Base-by-base conservation (phyloP, 2,113 vertebrate species). In the Oxyruncus cristatus region DNA sequence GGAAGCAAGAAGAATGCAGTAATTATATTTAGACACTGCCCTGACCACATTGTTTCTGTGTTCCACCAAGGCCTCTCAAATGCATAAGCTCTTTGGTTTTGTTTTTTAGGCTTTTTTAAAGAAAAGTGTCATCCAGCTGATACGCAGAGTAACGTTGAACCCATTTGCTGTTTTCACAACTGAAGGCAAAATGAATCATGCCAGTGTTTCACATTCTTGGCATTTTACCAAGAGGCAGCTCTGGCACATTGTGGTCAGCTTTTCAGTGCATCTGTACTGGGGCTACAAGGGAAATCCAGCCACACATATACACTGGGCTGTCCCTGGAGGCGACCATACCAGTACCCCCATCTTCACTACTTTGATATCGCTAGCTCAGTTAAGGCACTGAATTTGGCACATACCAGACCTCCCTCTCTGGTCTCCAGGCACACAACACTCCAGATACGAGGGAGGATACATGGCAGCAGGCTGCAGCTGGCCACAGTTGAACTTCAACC, bases 391-490 rank as follows among this genome's bases (percentile, higher is more conserved):
- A 61, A 21, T 70, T 56, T 1, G 10, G 41, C 49, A 70, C 27
- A 9, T 8, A 23, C 11, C 27, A 39, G 14, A 52, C 17, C 28
- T 53, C 39, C 16, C 1, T 23, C 39, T 59, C 55, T n/a, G 35
- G 27, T 41, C 13, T 72, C 23, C 22, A 8, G 7, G n/a, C n/a
- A 23, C 9, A 3, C 1, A 6, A 13, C 3, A 2, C 15, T 55
- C 9, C 1, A 0, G 2, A 26, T 5, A 14, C 0, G 0, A 59
- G n/a, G 42, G 0, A 59, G n/a, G 42, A 15, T 20, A 13, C 0
- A 2, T 12, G 44, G 32, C 61, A 59, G 44, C 8, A 35, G 66
- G 50, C 32, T 74, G 59, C 9, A 12, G 42, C 30, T 77, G 42
- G 50, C 17, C 41, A 2, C 17, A 39, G 10, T 21, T n/a, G 32